A percentile compares a stretch with the other conserved stretches of the same genome.
phyloP scores from a whole-genome alignment of 2,888 invertebrate species.

The Nebria brevicollis region DNA sequence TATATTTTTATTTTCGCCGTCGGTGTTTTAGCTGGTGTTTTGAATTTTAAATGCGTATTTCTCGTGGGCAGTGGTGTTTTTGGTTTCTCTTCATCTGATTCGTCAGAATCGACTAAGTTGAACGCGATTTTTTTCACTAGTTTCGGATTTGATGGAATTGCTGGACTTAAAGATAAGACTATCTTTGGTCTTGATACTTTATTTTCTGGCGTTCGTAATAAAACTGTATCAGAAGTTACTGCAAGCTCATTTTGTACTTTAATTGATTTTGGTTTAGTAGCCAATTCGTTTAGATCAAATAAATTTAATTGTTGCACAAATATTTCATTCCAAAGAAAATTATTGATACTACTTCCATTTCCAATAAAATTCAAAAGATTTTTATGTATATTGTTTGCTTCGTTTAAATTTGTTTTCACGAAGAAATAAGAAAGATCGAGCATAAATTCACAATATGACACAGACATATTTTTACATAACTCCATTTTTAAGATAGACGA shows the following conservation, averaged over 20 bases:
- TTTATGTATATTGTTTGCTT: constrained; percentile 50
- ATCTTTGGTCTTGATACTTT: constrained; percentile 40
- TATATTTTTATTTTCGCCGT: constrained; percentile 47
- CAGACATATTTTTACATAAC: constrained; percentile 49
- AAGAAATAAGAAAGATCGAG: constrained; percentile 52
- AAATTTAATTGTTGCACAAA: constrained; percentile 51
- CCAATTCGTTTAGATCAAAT: not conserved
- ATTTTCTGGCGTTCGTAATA: constrained; percentile 49
- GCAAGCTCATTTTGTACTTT: constrained; percentile 15
- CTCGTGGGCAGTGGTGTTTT: constrained; percentile 30
- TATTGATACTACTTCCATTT: constrained; percentile 49
- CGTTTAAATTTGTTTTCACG: constrained; percentile 40
- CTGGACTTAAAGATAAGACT: constrained; percentile 33
- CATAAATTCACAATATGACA: constrained; percentile 50
- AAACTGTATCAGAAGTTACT: constrained; percentile 9
- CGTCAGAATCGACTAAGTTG: constrained; percentile 40
- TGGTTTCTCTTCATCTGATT: constrained; percentile 21
- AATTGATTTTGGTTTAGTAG: not conserved
- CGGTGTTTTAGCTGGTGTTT: constrained; percentile 35
- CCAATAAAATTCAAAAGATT: constrained; percentile 50
- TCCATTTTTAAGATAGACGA: constrained; percentile 34
- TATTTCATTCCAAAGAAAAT: constrained; percentile 53
- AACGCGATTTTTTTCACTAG: constrained; percentile 46
- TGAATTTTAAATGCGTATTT: constrained; percentile 27
- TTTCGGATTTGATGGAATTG: constrained; percentile 39